phyloP scores from a whole-genome alignment of 1,140 invertebrate genomes.

The Drosophila arizonae region DNA sequence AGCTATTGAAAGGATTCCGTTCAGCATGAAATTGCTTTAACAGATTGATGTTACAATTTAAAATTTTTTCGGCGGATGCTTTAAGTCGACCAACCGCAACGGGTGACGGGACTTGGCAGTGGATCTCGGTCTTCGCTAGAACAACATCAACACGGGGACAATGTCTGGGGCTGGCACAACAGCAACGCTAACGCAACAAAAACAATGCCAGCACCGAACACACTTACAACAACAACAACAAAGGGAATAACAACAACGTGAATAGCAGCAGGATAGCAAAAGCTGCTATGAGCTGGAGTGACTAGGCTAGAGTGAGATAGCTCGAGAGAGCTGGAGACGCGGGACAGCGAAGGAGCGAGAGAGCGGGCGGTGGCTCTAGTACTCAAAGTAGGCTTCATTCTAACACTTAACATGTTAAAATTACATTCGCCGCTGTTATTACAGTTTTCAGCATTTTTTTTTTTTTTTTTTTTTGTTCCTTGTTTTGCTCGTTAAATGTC shows the following conservation, averaged over 20 bases:
- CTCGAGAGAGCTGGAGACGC: neutral
- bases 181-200: conserved; percentile 27
- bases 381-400: conserved; percentile 75
- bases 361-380: conserved; percentile 12
- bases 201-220: conserved; percentile 31
- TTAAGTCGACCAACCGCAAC: conserved; percentile 27
- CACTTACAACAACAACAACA: conserved; percentile 14
- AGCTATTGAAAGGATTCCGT: neutral
- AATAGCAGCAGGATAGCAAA: conserved; percentile 29
- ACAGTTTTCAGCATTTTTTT: conserved; percentile 13
- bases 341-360: neutral
- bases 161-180: conserved; percentile 54
- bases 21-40: conserved; percentile 27
- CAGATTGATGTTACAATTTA: conserved; percentile 34
- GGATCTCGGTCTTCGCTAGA: conserved; percentile 40
- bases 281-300: neutral
- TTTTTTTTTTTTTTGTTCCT: conserved; percentile 29
- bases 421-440: conserved; percentile 57
- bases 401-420: conserved; percentile 77
- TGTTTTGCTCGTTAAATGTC: conserved; percentile 70
- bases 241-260: conserved; percentile 11
- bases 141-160: conserved; percentile 60
- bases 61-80: conserved; percentile 12
- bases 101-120: neutral
- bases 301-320: neutral